These are phyloP conservation scores for Sebastes taczanowskii DNA, from an alignment of 2,797 vertebrate genomes.

Conservation along the genomic window DNA sequence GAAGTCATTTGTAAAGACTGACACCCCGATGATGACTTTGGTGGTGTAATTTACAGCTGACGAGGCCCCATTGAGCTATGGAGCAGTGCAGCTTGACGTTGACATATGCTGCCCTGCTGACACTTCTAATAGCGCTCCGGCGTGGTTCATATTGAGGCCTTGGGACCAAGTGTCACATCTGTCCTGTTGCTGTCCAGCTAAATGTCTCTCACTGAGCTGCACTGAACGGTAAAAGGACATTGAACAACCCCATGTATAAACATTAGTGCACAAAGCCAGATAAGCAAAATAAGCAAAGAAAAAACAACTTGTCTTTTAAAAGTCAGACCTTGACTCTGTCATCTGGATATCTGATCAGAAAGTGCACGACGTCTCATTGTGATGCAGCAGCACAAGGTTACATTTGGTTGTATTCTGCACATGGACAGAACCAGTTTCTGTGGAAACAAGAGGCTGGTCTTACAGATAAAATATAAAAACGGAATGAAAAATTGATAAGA, in stretches of 20 bases:
- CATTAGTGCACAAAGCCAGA: neutral
- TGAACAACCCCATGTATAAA: neutral
- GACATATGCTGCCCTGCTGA: conserved; percentile 25
- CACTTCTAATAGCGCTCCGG: conserved; percentile 22
- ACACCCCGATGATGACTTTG: conserved; percentile 36
- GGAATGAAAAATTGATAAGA: neutral
- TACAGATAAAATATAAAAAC: conserved; percentile 28
- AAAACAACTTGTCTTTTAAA: neutral
- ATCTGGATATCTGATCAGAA: conserved; percentile 23
- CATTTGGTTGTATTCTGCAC: neutral
- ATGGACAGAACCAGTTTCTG: neutral
- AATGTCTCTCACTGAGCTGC: conserved; percentile 24
- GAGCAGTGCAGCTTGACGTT: conserved; percentile 9
- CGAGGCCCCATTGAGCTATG: conserved; percentile 8
- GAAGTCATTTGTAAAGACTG: conserved; percentile 50
- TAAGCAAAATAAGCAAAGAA: neutral
- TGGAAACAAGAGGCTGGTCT: neutral
- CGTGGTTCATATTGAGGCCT: conserved; percentile 20
- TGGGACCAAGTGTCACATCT: conserved; percentile 27
- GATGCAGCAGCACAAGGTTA: neutral
- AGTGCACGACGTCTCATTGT: neutral
- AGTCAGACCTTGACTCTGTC: neutral
- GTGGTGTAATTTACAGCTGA: conserved; percentile 47
- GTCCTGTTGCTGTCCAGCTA: conserved; percentile 5
- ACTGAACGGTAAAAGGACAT: neutral